Conservation (phyloP, 2,888 invertebrate genomes). For the Netelia melanura region DNA sequence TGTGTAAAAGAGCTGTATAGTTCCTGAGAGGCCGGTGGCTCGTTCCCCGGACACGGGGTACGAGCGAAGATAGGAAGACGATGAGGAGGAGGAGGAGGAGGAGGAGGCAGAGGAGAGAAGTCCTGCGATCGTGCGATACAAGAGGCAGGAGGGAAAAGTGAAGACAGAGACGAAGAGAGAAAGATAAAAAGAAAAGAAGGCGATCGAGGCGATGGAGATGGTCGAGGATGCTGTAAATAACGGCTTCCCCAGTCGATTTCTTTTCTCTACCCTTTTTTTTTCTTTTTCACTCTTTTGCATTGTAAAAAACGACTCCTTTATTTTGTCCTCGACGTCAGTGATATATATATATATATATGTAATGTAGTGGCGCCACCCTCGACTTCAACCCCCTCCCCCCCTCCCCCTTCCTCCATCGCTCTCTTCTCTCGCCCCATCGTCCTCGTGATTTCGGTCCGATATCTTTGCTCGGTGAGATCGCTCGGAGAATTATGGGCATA, state of each 20-base stretch:
- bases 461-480: background rate
- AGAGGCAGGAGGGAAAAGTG: slow-evolving; percentile 12
- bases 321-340: slow-evolving; percentile 7
- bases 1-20: slow-evolving; percentile 40
- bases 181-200: slow-evolving; percentile 32
- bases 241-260: slow-evolving; percentile 72
- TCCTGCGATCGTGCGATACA: background rate
- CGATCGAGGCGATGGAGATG: slow-evolving; percentile 62
- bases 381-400: background rate
- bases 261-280: slow-evolving; percentile 60
- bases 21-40: slow-evolving; percentile 52
- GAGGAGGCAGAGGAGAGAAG: background rate
- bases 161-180: slow-evolving; percentile 22
- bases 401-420: background rate
- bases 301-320: slow-evolving; percentile 9
- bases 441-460: no score
- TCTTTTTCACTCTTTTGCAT: background rate
- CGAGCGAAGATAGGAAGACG: slow-evolving; percentile 43
- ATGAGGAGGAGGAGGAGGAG: background rate
- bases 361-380: slow-evolving; percentile 23
- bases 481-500: slow-evolving; percentile 14
- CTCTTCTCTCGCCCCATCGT: background rate
- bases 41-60: slow-evolving; percentile 9
- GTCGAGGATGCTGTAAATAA: slow-evolving; percentile 76
- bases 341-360: background rate